phyloP scores from a whole-genome alignment of 2,888 invertebrate species.

The Melinopterus prodromus region DNA sequence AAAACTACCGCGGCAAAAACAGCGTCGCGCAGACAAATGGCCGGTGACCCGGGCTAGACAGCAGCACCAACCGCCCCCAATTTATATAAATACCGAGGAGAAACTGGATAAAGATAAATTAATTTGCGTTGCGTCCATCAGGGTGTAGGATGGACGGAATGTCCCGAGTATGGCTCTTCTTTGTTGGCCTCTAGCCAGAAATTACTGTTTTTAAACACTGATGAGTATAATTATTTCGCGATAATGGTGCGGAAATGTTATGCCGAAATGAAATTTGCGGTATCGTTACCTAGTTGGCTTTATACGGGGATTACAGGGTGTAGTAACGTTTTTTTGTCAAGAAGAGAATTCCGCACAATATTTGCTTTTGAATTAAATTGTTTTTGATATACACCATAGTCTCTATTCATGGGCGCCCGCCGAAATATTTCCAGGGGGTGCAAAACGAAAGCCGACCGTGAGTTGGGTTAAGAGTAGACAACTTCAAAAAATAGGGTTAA shows the following conservation, averaged over 20 bases:
- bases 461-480: too few relatives aligned
- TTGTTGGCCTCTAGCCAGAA: neutral
- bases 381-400: too few relatives aligned
- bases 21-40: constrained; percentile 15
- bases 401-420: too few relatives aligned
- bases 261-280: too few relatives aligned
- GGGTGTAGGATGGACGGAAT: neutral
- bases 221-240: neutral
- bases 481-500: too few relatives aligned
- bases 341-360: too few relatives aligned
- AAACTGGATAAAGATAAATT: constrained; percentile 19
- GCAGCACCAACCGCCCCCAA: constrained; percentile 11
- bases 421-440: too few relatives aligned
- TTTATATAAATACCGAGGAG: constrained; percentile 24
- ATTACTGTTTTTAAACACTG: neutral
- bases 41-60: constrained; percentile 6
- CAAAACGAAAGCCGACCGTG: too few relatives aligned
- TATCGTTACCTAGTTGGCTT: too few relatives aligned
- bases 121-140: constrained; percentile 15
- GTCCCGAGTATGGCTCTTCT: neutral
- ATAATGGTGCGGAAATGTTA: neutral
- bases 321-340: too few relatives aligned
- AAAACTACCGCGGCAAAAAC: constrained; percentile 18
- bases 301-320: too few relatives aligned
- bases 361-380: too few relatives aligned